These are phyloP conservation scores for Neuroterus valhalla DNA, from an alignment of 1,140 invertebrate species.

Conservation along the genomic window DNA sequence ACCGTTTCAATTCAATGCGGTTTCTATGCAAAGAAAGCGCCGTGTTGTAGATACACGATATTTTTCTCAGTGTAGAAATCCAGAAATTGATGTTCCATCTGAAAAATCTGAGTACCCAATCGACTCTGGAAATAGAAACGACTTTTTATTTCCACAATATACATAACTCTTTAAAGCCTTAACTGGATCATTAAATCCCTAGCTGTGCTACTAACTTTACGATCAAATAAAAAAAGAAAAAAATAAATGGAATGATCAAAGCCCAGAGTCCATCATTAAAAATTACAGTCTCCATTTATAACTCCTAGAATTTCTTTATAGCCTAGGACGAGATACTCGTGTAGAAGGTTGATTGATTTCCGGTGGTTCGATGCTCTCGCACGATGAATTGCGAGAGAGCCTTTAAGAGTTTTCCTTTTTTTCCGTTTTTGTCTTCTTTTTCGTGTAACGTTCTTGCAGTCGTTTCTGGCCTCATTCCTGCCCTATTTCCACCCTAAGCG, in stretches of 20 bases:
- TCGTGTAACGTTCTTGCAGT: slow-evolving; percentile 33
- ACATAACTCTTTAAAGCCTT: too few relatives aligned
- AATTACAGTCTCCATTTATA: slow-evolving; percentile 24
- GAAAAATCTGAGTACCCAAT: too few relatives aligned
- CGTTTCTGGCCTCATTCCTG: slow-evolving; percentile 33
- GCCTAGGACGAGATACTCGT: neutral
- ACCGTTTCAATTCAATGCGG: too few relatives aligned
- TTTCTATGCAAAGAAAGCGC: too few relatives aligned
- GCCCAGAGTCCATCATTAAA: slow-evolving; percentile 18
- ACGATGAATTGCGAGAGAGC: slow-evolving; percentile 21
- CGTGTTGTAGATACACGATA: too few relatives aligned
- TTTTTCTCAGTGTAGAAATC: too few relatives aligned
- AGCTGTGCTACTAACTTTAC: neutral
- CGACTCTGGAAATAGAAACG: too few relatives aligned
- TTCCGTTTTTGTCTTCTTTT: slow-evolving; percentile 34
- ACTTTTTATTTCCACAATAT: too few relatives aligned
- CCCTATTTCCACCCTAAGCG: slow-evolving; percentile 55
- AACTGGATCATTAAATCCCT: neutral
- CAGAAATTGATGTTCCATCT: too few relatives aligned
- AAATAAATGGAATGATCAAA: neutral
- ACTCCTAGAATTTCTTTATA: neutral
- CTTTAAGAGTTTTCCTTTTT: slow-evolving; percentile 22
- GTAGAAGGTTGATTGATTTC: slow-evolving; percentile 44
- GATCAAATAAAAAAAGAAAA: neutral
- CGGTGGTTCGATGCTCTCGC: slow-evolving; percentile 34